Evolutionary conservation across 92 coral and sea anemone species (phyloP), one percentile per base, ranked within the genome.

Genomic region (Blastomussa wellsi): DNA sequence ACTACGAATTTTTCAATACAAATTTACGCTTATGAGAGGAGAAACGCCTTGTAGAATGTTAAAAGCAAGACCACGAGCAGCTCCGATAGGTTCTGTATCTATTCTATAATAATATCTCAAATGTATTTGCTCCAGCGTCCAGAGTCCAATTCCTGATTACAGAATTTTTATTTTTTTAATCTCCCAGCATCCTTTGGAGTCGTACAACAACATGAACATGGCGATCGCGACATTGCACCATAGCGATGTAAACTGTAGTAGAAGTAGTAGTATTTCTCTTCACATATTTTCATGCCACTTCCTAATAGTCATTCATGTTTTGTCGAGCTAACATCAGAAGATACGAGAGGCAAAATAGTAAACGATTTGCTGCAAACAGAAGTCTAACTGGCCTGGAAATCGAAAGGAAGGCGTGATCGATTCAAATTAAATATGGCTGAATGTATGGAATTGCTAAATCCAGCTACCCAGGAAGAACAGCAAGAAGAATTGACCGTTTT

Each of bases 401-500:
- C 49, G 49, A 44, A 44, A 44, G 44, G 44, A 7, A 35, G 44
- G 75, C 28, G 26, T 0, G 26, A 37, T 70, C 75, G 41, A 26
- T 2, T 44, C n/a, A 8, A 44, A 44, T 8, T 5, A 19, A 52
- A 36, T 8, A 91, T 91, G 94, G 95, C 95, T 15, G 89, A 59
- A 38, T 90, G 89, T 59, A 70, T 88, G 82, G 92, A 91, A 38
- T 51, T 80, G 59, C 64, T 81, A 28, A 84, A 83, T 71, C 80
- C 81, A 11, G 78, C 73, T 77, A 37, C 82, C 16, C 62, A 85
- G 29, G 78, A 65, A 37, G 99, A 96, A 86, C 99, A 96, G 57
- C 86, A 74, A 49, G 98, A 96, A 68, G 99, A 96, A 83, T 41
- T 96, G 2, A 87, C 88, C 0, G 96, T 90, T 36, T 92, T 96